Base-by-base conservation (phyloP, 2,888 invertebrate genomes). In the Scaptomyza flava region DNA sequence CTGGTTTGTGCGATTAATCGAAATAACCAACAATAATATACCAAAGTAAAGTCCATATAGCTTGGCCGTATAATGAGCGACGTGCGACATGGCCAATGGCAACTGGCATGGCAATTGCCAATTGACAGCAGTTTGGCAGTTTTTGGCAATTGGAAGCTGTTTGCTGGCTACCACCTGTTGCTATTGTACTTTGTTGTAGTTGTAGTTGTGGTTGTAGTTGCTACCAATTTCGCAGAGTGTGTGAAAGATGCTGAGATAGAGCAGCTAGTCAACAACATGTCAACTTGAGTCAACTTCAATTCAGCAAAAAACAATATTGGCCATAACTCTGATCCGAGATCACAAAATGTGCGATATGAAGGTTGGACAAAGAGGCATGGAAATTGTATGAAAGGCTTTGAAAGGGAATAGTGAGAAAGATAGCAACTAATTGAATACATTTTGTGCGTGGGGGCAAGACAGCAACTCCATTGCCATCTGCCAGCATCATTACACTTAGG, bases 21-120 rank as follows among this genome's bases (percentile, higher is more conserved):
- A 34, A 34, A 48, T 12, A 76, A 56, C 50, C 68, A 46, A 58
- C 36, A 33, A 58, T 57, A 62, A 14, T 34, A 36, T 1, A 36
- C 23, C 48, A 53, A 36, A n/a, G 20, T 14, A 59, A 52, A 56
- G 57, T 50, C 52, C 12, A 43, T 51, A 54, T 52, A 34, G 30
- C 34, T 17, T 27, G 42, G 48, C 45, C 61, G 54, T 79, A 67
- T 85, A 80, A 80, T 80, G 80, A 80, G 86, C 86, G 78, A 75
- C 78, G 64, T 72, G 77, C 68, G 77, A 82, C 86, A 85, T 76
- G 72, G 63, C 79, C 79, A 80, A 82, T 76, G 64, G 85, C 79
- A 66, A 73, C 51, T 59, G 52, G 33, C 31, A 31, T 31, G 31
- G 9, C 70, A 45, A 69, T 51, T 57, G 69, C 31, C 64, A 42